phyloP scores from a whole-genome alignment of 2,888 invertebrate genomes.

The Argynnis bischoffii region DNA sequence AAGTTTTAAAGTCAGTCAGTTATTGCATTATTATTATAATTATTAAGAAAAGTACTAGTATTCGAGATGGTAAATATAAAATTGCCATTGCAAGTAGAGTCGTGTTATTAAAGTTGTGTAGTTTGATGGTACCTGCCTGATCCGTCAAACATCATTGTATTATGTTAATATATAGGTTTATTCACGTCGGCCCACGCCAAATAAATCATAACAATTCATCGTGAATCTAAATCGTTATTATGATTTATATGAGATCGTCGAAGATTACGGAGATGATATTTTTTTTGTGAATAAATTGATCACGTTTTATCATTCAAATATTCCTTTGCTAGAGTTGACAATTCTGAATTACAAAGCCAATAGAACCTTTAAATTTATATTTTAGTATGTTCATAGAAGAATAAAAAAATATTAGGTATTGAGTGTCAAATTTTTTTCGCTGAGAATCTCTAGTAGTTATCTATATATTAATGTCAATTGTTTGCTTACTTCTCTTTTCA shows the following conservation, averaged over 20 bases:
- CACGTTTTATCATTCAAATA: slow-evolving; percentile 13
- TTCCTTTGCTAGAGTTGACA: slow-evolving; percentile 4
- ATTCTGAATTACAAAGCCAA: not conserved
- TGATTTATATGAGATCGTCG: slow-evolving; percentile 36
- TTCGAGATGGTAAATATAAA: not conserved
- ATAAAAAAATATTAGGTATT: too few relatives aligned
- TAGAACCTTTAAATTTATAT: not conserved
- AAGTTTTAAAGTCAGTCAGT: too few relatives aligned
- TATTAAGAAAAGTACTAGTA: not conserved
- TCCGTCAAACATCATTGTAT: slow-evolving; percentile 76
- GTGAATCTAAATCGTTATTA: slow-evolving; percentile 44
- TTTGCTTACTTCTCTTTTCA: slow-evolving; percentile 30
- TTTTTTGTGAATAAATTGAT: slow-evolving; percentile 21
- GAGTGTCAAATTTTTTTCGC: too few relatives aligned
- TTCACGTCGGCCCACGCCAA: slow-evolving; percentile 49
- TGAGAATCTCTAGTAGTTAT: not conserved
- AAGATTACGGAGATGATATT: slow-evolving; percentile 33
- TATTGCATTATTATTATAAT: too few relatives aligned
- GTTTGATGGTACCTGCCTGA: slow-evolving; percentile 59
- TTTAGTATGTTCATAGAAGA: not conserved
- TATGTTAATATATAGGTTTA: slow-evolving; percentile 56
- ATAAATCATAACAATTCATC: slow-evolving; percentile 57
- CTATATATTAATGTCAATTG: slow-evolving; percentile 5
- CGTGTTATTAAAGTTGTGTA: slow-evolving; percentile 18
- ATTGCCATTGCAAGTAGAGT: not conserved